Evolutionary conservation across 2,888 invertebrate species (phyloP).

Genomic region (Plagiodera versicolora): DNA sequence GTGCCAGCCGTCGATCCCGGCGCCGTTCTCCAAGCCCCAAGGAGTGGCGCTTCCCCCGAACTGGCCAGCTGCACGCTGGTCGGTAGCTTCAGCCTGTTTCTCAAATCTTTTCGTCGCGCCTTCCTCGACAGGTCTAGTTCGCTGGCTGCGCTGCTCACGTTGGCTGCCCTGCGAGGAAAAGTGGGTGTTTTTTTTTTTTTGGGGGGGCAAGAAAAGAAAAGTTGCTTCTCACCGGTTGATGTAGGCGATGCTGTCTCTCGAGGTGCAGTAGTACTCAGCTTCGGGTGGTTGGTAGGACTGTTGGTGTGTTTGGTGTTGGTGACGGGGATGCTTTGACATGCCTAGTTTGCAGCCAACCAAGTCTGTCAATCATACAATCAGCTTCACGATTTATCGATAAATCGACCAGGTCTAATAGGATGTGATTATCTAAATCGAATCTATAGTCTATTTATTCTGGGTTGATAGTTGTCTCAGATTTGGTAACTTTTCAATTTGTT

Average conservation of each 20-base stretch:
- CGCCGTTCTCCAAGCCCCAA: conserved; percentile 66
- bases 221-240: conserved; percentile 47
- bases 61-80: conserved; percentile 64
- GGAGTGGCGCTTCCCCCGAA: conserved; percentile 74
- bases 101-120: conserved; percentile 64
- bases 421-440: too few species aligned
- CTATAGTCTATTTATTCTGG: too few species aligned
- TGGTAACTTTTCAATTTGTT: too few species aligned
- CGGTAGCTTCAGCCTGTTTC: conserved; percentile 65
- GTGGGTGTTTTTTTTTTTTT: background rate
- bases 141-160: conserved; percentile 68
- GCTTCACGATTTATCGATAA: too few species aligned
- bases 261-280: conserved; percentile 70
- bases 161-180: conserved; percentile 53
- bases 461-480: too few species aligned
- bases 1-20: conserved; percentile 60
- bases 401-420: too few species aligned
- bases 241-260: conserved; percentile 73
- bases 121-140: conserved; percentile 78
- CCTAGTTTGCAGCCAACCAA: conserved; percentile 82
- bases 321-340: conserved; percentile 55
- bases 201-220: too few species aligned
- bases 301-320: conserved; percentile 30
- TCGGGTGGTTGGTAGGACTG: conserved; percentile 57
- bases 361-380: too few species aligned